phyloP scores from a whole-genome alignment of 2,113 vertebrate species.

The Larimichthys polyactis region DNA sequence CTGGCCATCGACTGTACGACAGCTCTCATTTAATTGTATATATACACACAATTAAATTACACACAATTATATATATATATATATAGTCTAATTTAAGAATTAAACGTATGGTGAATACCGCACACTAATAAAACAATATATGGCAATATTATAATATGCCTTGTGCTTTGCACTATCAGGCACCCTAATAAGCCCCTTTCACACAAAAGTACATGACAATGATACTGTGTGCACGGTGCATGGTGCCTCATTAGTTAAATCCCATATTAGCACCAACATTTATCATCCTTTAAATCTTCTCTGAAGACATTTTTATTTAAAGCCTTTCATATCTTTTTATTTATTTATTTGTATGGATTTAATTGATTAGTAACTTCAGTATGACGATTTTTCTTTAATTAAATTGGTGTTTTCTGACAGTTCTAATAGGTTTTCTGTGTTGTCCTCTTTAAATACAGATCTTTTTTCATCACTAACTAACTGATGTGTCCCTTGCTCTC shows the following conservation, averaged over 20 bases:
- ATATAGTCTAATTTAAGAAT: too few relatives aligned
- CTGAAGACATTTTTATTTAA: background rate
- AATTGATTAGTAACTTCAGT: background rate
- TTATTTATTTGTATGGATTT: background rate
- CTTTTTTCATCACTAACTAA: background rate
- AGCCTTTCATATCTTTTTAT: background rate
- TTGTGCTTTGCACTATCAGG: background rate
- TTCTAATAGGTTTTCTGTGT: too few relatives aligned
- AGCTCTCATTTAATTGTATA: too few relatives aligned
- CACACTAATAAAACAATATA: too few relatives aligned
- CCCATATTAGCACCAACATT: background rate
- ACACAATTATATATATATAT: too few relatives aligned
- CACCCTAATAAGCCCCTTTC: background rate
- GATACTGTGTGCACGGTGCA: too few relatives aligned
- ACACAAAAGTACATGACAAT: background rate
- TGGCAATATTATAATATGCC: too few relatives aligned
- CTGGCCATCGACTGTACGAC: too few relatives aligned
- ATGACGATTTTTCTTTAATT: background rate
- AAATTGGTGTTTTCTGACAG: background rate
- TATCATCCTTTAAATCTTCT: slow-evolving; percentile 1
- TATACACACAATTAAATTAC: too few relatives aligned
- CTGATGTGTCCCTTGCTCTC: background rate
- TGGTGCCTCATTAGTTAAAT: background rate
- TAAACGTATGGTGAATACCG: too few relatives aligned
- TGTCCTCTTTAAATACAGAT: background rate